These are phyloP conservation scores for Hydrophis major DNA, from an alignment of 2,797 vertebrate species.

Conservation along the genomic window DNA sequence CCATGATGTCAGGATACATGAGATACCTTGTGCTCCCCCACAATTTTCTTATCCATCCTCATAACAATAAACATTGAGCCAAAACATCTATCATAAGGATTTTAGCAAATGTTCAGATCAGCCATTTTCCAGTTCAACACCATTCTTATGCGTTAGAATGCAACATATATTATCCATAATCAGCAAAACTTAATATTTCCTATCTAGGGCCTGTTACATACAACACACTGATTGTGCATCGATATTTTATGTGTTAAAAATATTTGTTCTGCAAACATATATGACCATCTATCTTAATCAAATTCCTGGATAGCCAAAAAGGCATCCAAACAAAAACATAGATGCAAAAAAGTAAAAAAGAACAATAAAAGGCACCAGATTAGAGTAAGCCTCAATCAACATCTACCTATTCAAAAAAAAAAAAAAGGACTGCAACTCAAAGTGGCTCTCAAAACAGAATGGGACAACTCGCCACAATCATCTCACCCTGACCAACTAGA, in stretches of 20 bases:
- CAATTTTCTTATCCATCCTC: not conserved
- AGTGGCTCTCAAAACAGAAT: not conserved
- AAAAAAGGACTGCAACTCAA: not conserved
- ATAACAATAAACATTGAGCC: not conserved
- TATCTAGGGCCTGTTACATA: not conserved
- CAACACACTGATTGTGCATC: not conserved
- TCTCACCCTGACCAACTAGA: not conserved
- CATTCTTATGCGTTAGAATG: not conserved
- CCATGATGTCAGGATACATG: not conserved
- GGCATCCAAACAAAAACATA: not conserved
- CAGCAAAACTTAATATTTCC: not conserved
- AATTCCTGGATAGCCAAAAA: not conserved
- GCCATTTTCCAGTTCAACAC: not conserved
- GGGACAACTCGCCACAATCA: not conserved
- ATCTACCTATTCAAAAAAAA: not conserved
- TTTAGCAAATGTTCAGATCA: not conserved
- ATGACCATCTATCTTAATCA: not conserved
- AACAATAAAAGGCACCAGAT: not conserved
- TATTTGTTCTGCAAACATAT: not conserved
- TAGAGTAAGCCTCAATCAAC: not conserved
- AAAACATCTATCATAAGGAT: not conserved
- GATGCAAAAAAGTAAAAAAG: not conserved
- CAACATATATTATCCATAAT: not conserved
- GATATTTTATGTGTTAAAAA: not conserved
- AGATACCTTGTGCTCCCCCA: not conserved